These are phyloP conservation scores for Diorhabda elongata DNA, from an alignment of 1,140 invertebrate species.

Conservation along the genomic window DNA sequence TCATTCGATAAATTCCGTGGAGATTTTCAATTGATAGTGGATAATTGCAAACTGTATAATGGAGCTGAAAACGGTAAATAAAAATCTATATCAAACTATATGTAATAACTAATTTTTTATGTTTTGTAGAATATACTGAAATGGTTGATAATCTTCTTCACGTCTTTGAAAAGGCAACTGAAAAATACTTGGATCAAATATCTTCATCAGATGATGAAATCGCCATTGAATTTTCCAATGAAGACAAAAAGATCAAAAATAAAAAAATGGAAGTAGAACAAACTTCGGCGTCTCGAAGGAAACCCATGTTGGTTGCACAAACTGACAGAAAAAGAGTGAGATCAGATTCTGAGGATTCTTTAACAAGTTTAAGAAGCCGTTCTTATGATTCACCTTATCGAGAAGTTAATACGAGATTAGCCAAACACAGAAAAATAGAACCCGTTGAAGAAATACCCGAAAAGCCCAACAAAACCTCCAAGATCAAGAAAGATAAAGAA, in stretches of 20 bases:
- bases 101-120: conserved; percentile 11
- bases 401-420: conserved; percentile 16
- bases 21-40: conserved; percentile 86
- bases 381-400: conserved; percentile 24
- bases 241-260: conserved; percentile 24
- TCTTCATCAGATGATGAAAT: conserved; percentile 74
- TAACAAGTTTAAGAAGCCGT: conserved; percentile 26
- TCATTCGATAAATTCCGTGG: conserved; percentile 75
- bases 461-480: conserved; percentile 25
- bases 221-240: conserved; percentile 58
- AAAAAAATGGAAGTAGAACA: conserved; percentile 20
- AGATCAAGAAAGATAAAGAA: conserved; percentile 40
- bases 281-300: conserved; percentile 24
- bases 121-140: conserved; percentile 74
- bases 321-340: conserved; percentile 34
- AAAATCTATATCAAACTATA: not conserved
- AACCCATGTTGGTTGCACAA: conserved; percentile 36
- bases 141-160: conserved; percentile 80
- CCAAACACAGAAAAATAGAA: conserved; percentile 19
- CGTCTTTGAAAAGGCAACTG: conserved; percentile 72
- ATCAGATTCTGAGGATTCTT: conserved; percentile 34
- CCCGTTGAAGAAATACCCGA: conserved; percentile 1
- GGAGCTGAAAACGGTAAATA: conserved; percentile 81
- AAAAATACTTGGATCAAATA: conserved; percentile 74
- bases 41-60: conserved; percentile 88